Conservation (phyloP, 2,797 vertebrate genomes). For the Eulemur coronatus region DNA sequence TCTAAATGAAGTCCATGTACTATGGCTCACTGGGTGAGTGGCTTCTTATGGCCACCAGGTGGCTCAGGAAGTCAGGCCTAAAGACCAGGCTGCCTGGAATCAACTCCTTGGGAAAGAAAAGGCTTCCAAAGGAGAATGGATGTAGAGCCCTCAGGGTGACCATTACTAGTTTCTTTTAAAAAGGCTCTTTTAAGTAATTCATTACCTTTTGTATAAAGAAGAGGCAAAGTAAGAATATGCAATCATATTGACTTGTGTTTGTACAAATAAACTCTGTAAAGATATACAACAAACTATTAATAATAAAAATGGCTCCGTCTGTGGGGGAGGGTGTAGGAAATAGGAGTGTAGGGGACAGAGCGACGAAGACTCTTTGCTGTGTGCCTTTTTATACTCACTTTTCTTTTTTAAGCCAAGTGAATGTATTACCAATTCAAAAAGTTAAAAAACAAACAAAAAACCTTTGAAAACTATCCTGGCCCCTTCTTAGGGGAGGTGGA, state of each 20-base stretch:
- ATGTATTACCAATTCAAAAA: background rate
- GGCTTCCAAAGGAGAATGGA: background rate
- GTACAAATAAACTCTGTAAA: background rate
- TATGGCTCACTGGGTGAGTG: background rate
- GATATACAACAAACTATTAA: background rate
- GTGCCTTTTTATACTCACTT: background rate
- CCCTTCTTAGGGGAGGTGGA: background rate
- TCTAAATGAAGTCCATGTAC: fast-evolving
- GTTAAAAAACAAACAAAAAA: background rate
- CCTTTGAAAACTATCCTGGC: background rate
- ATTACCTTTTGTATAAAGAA: background rate
- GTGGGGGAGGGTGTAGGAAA: background rate
- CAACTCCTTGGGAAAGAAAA: background rate
- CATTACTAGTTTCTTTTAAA: background rate
- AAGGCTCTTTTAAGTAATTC: background rate
- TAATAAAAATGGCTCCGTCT: background rate
- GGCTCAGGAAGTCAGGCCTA: background rate
- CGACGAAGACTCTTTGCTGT: background rate
- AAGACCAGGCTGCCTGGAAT: background rate
- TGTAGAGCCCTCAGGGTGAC: background rate
- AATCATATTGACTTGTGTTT: background rate
- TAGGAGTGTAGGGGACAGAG: too few species aligned
- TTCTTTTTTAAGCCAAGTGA: background rate
- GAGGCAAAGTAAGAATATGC: background rate
- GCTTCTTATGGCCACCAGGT: conserved; percentile 30